Conservation (phyloP, 2,797 vertebrate genomes). For the Heliangelus exortis region DNA sequence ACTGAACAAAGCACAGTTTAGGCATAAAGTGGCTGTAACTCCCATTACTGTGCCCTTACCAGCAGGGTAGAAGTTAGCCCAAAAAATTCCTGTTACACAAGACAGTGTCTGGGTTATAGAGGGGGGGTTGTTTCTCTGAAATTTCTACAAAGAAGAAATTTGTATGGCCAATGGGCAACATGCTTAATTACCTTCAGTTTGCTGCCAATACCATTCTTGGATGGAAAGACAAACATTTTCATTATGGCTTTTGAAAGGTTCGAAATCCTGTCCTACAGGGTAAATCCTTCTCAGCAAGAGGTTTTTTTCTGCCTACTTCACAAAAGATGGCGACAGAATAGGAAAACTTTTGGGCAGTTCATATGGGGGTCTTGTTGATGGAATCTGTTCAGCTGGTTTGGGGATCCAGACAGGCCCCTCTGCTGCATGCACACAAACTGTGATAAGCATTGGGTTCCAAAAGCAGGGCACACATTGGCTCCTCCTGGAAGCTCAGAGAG, state of each 20-base stretch:
- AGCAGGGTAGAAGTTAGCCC: conserved; percentile 22
- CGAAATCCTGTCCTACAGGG: not conserved
- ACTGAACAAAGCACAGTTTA: conserved; percentile 28
- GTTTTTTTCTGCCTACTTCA: conserved; percentile 22
- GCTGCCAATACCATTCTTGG: conserved; percentile 36
- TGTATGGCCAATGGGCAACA: conserved; percentile 20
- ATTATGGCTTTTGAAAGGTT: conserved; percentile 37
- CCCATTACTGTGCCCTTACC: not conserved
- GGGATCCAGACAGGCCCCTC: not conserved
- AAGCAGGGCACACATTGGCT: not conserved
- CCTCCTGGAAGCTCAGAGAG: conserved; percentile 12
- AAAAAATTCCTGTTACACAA: conserved; percentile 31
- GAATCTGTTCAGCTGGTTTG: conserved; percentile 2
- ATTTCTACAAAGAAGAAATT: conserved; percentile 34
- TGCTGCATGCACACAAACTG: not conserved
- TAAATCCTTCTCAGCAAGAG: conserved; percentile 27
- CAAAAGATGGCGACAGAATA: not conserved
- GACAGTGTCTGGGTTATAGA: conserved; percentile 21
- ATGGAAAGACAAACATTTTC: conserved; percentile 40
- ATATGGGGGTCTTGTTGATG: not conserved
- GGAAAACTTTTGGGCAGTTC: conserved; percentile 8
- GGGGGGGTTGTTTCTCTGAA: conserved; percentile 22
- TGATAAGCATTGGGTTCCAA: not conserved
- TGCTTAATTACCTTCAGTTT: conserved; percentile 48
- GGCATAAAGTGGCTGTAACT: not conserved